phyloP scores from a whole-genome alignment of 2,888 invertebrate species.

The Pherbina coryleti region DNA sequence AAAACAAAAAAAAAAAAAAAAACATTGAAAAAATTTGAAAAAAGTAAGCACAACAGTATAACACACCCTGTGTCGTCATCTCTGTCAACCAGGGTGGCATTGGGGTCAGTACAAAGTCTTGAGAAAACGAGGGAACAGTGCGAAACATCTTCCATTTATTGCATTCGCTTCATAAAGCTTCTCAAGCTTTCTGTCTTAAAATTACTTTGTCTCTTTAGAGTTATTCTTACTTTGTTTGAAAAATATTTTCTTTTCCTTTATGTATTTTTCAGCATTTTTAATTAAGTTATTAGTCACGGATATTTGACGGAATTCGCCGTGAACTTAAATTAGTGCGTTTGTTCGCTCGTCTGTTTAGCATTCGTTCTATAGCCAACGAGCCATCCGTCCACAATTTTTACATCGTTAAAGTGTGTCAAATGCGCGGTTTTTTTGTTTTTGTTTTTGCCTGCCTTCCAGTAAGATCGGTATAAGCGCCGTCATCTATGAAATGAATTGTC shows the following conservation, averaged over 20 bases:
- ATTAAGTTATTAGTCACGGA: conserved; percentile 64
- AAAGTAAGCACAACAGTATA: too few relatives aligned
- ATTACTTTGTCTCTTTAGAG: neutral
- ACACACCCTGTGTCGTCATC: too few relatives aligned
- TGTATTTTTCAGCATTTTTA: conserved; percentile 50
- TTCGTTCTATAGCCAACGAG: neutral
- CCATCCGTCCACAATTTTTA: neutral
- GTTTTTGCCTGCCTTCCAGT: neutral
- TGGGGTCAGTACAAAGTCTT: too few relatives aligned
- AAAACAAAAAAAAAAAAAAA: too few relatives aligned
- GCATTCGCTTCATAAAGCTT: neutral
- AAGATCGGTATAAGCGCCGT: neutral
- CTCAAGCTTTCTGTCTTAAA: neutral
- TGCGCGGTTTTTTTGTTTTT: neutral
- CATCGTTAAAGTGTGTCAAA: conserved; percentile 23
- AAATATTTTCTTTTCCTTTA: neutral
- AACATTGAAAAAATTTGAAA: too few relatives aligned
- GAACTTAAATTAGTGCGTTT: conserved; percentile 37
- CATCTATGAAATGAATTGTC: neutral
- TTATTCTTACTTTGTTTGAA: neutral
- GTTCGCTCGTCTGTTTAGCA: neutral
- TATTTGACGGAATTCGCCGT: conserved; percentile 51
- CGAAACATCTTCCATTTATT: too few relatives aligned
- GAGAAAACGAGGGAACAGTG: too few relatives aligned
- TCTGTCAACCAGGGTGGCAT: too few relatives aligned